Percentiles rank a stretch among this genome's conserved stretches.
Conservation (phyloP, 1,140 invertebrate genomes). For the Conus betulinus region DNA sequence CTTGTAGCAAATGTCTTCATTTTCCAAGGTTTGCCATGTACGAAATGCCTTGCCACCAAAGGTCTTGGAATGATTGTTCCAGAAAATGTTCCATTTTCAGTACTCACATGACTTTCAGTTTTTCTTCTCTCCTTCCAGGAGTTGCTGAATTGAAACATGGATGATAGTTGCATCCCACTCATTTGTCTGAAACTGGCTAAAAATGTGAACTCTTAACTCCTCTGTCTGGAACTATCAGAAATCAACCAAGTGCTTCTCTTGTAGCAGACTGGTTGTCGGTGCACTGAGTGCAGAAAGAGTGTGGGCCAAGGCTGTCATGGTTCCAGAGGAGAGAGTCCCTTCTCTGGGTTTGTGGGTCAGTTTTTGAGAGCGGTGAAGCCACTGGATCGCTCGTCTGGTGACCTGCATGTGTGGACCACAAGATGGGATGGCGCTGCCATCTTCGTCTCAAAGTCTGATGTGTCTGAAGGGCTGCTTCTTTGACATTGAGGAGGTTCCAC, state of each 20-base stretch:
- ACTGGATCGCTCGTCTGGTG: background rate
- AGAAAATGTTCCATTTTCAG: conserved; percentile 12
- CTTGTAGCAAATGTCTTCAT: too few relatives aligned
- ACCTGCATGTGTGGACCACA: background rate
- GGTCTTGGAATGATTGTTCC: conserved; percentile 13
- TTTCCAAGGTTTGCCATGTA: background rate
- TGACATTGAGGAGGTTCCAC: conserved; percentile 5
- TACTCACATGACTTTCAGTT: background rate
- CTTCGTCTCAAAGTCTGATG: background rate
- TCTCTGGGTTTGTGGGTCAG: background rate
- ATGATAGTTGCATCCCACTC: background rate
- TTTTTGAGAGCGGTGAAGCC: background rate
- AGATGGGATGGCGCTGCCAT: background rate
- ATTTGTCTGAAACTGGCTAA: background rate
- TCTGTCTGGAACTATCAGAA: conserved; percentile 14
- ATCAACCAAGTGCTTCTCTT: background rate
- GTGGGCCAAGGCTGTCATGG: background rate
- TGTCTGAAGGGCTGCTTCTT: background rate
- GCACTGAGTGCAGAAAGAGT: background rate
- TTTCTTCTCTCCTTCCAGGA: background rate
- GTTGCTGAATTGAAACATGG: background rate
- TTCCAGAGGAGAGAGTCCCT: background rate
- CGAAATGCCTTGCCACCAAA: background rate
- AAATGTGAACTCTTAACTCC: background rate
- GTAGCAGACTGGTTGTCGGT: background rate